Evolutionary conservation across 2,888 invertebrate species (phyloP).

Genomic region (Serrognathus titanus): DNA sequence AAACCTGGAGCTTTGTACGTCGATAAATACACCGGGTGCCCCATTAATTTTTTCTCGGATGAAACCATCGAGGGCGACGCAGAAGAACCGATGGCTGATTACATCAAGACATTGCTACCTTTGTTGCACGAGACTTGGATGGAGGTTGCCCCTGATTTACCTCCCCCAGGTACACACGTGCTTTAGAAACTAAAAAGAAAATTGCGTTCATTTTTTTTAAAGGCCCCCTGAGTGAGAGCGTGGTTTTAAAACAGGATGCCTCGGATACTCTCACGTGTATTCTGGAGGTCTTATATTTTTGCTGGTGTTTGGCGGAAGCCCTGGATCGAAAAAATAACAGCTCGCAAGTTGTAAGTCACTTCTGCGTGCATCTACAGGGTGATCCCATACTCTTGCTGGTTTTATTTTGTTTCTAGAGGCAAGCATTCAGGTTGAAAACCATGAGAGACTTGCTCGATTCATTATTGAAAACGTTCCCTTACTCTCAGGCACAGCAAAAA

Average conservation of each 20-base stretch:
- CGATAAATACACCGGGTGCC: slow-evolving; percentile 4
- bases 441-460: slow-evolving; percentile 54
- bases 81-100: slow-evolving; percentile 36
- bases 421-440: slow-evolving; percentile 52
- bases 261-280: too few species aligned
- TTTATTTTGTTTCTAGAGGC: neutral
- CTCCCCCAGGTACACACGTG: slow-evolving; percentile 37
- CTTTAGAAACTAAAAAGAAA: neutral
- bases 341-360: slow-evolving; percentile 2
- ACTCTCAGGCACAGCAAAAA: slow-evolving; percentile 42
- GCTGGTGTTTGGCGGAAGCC: too few species aligned
- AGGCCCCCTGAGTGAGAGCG: too few species aligned
- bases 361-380: too few species aligned
- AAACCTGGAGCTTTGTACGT: neutral
- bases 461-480: slow-evolving; percentile 60
- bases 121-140: slow-evolving; percentile 81
- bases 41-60: neutral
- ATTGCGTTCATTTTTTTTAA: too few species aligned
- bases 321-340: too few species aligned
- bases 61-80: neutral
- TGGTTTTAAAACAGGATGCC: too few species aligned
- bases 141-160: slow-evolving; percentile 59
- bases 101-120: slow-evolving; percentile 68
- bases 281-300: too few species aligned
- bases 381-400: too few species aligned